Base-by-base conservation (phyloP, 2,888 invertebrate genomes). In the Hypomecis atomaria region DNA sequence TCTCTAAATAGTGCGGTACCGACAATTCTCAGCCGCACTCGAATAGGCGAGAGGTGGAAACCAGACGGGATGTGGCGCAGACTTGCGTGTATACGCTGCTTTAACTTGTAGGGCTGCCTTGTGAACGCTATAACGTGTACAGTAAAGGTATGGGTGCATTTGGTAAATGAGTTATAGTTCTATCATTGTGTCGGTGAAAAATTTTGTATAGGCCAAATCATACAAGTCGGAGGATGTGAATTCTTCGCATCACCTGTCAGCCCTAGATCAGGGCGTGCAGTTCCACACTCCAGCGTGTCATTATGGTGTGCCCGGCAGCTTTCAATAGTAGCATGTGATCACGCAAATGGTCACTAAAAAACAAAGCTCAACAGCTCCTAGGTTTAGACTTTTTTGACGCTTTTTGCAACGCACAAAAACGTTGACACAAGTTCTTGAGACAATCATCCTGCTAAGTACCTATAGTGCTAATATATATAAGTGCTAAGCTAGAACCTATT, bases 31-130 rank as follows among this genome's bases (percentile, higher is more conserved):
- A 71, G 62, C 64, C 62, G 64, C 70, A 72, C 77, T 74, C 71
- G 65, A 78, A 78, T 81, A 81, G 82, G 79, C 75, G 76, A 81
- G 74, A 77, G 78, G 72, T 76, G 68, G 78, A 79, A 77, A 79
- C 74, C 71, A 72, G 75, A 74, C 80, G 75, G 79, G 79, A 78
- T 81, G 78, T 75, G 68, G 73, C 67, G 68, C 66, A 71, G 69
- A 71, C 73, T 72, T 70, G 75, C 75, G 72, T 74, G 74, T 69
- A 67, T 65, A 70, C 70, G 56, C 63, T 60, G 65, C 72, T 65
- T 73, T 69, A 66, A 63, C 60, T 65, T 56, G 11, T 67, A 72
- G 71, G 72, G 72, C 54, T 72, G 69, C 42, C 62, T 6, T 45
- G 6, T 13, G 9, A 9, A 1, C 13, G 11, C 50, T 5, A 50